phyloP scores from a whole-genome alignment of 2,113 vertebrate genomes.

The Lycaon pictus region DNA sequence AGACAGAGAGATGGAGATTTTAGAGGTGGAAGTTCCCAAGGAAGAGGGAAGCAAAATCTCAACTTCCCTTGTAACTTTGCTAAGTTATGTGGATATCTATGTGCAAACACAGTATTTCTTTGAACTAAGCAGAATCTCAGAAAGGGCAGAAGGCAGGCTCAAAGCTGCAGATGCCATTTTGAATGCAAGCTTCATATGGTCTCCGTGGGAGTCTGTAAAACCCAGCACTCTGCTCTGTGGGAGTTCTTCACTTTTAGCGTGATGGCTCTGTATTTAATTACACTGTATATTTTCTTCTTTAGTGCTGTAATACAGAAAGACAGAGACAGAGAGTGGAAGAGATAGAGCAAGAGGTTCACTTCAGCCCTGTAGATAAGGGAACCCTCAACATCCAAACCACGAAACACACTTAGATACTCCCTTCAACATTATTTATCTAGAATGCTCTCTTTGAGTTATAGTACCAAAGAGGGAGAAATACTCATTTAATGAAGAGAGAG shows the following conservation, averaged over 20 bases:
- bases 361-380: conserved; percentile 76
- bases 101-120: conserved; percentile 70
- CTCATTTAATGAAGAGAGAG: conserved; percentile 87
- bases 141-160: conserved; percentile 76
- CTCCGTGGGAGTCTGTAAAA: conserved; percentile 80
- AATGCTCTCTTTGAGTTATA: conserved; percentile 81
- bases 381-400: conserved; percentile 72
- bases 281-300: conserved; percentile 84
- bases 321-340: conserved; percentile 72
- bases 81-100: neutral
- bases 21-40: neutral
- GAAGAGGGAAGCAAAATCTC: neutral
- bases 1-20: neutral
- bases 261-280: conserved; percentile 81
- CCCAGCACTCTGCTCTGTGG: conserved; percentile 79
- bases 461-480: conserved; percentile 79
- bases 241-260: conserved; percentile 75
- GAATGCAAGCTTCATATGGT: conserved; percentile 78
- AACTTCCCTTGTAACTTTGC: neutral
- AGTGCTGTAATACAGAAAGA: conserved; percentile 67
- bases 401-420: conserved; percentile 74
- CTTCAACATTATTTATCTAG: conserved; percentile 86
- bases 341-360: conserved; percentile 65
- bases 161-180: conserved; percentile 71
- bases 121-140: conserved; percentile 4